phyloP scores from a whole-genome alignment of 2,888 invertebrate genomes.

The Pyrochroa serraticornis region DNA sequence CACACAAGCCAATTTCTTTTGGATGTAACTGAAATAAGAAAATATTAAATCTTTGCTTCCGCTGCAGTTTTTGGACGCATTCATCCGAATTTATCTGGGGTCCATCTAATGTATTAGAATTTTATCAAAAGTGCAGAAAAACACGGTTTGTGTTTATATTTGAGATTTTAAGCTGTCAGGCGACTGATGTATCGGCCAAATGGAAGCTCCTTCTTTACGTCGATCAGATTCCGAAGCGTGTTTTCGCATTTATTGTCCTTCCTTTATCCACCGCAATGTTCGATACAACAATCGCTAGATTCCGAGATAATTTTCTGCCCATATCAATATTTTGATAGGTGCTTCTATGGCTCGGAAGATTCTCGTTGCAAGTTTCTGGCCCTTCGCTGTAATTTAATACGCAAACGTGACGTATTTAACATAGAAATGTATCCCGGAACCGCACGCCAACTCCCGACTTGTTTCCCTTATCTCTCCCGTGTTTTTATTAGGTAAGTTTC shows the following conservation, averaged over 20 bases:
- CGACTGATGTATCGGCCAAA: constrained; percentile 1
- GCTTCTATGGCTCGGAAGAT: background rate
- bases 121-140: constrained; percentile 8
- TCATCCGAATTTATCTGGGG: constrained; percentile 5
- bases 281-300: too few relatives aligned
- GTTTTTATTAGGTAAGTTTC: constrained; percentile 31
- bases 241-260: constrained; percentile 5
- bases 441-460: background rate
- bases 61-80: too few relatives aligned
- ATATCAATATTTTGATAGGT: constrained; percentile 7
- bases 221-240: constrained; percentile 2
- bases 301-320: too few relatives aligned
- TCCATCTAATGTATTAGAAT: constrained; percentile 16
- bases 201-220: constrained; percentile 3
- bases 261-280: background rate
- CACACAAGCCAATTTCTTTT: too few relatives aligned
- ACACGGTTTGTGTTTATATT: background rate
- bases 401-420: constrained; percentile 3
- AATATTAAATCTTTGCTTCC: too few relatives aligned
- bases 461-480: constrained; percentile 2
- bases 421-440: background rate
- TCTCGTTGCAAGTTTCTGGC: background rate
- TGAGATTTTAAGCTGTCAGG: constrained; percentile 13
- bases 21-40: too few relatives aligned
- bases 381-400: background rate